Percentiles rank a stretch among this genome's conserved stretches.
Conservation (phyloP, 2,888 invertebrate genomes). For the Eurytoma californica region DNA sequence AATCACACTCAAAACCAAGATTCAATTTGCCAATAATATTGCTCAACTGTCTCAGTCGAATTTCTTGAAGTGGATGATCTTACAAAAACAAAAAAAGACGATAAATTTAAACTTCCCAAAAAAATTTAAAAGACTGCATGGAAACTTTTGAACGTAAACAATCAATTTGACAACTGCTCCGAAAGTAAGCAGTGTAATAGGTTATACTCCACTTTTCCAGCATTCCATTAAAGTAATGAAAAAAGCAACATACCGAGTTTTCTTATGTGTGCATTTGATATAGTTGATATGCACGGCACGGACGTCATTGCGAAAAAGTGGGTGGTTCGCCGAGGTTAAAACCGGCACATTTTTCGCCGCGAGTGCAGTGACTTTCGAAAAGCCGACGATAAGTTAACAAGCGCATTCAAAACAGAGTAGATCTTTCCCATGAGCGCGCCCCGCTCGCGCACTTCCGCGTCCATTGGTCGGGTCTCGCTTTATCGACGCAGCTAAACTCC, state of each 20-base stretch:
- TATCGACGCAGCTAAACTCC: too few relatives aligned
- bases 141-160: slow-evolving; percentile 18
- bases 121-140: not conserved
- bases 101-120: not conserved
- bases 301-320: slow-evolving; percentile 60
- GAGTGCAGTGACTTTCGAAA: not conserved
- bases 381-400: not conserved
- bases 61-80: slow-evolving; percentile 79
- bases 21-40: slow-evolving; percentile 80
- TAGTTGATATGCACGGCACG: slow-evolving; percentile 56
- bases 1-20: slow-evolving; percentile 79
- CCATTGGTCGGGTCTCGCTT: too few relatives aligned
- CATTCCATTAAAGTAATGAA: too few relatives aligned
- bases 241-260: slow-evolving; percentile 65
- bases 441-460: too few relatives aligned
- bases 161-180: not conserved
- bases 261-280: slow-evolving; percentile 65
- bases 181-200: not conserved
- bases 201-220: too few relatives aligned
- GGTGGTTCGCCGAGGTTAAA: slow-evolving; percentile 25
- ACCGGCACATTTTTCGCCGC: slow-evolving; percentile 26
- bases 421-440: too few relatives aligned
- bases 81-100: slow-evolving; percentile 48
- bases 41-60: slow-evolving; percentile 78
- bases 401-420: not conserved